A percentile compares a stretch with the other conserved stretches of the same genome.
phyloP scores from a whole-genome alignment of 2,888 invertebrate genomes.

The Drosophila kanekoi region DNA sequence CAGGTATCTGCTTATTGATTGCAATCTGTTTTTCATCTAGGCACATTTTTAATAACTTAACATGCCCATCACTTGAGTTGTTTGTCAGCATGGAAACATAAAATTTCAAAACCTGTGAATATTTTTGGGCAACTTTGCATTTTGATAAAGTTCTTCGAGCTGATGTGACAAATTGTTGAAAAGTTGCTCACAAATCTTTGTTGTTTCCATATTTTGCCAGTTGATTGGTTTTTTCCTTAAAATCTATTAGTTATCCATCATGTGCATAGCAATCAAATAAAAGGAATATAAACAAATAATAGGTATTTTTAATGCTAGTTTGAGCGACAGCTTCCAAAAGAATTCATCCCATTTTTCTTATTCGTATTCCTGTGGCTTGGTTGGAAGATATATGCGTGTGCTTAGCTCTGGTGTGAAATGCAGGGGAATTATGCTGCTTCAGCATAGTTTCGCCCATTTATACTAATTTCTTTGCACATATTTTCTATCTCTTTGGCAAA shows the following conservation, averaged over 20 bases:
- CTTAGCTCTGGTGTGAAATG: constrained; percentile 9
- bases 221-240: constrained; percentile 18
- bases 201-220: constrained; percentile 9
- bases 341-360: neutral
- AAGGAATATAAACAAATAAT: constrained; percentile 3
- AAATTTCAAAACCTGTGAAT: constrained; percentile 3
- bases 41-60: neutral
- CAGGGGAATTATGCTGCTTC: constrained; percentile 14
- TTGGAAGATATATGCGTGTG: neutral
- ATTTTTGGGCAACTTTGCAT: constrained; percentile 3
- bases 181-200: neutral
- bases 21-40: too few relatives aligned
- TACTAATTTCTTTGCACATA: constrained; percentile 38
- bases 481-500: constrained; percentile 37
- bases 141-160: constrained; percentile 2
- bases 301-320: constrained; percentile 7
- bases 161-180: constrained; percentile 16
- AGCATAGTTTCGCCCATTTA: constrained; percentile 32
- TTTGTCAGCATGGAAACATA: neutral
- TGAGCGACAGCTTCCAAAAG: neutral
- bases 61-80: neutral
- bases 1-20: too few relatives aligned
- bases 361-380: neutral
- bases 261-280: neutral
- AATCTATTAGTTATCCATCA: constrained; percentile 1